Conservation (phyloP, 2,797 vertebrate species). For the Saxicola maurus region DNA sequence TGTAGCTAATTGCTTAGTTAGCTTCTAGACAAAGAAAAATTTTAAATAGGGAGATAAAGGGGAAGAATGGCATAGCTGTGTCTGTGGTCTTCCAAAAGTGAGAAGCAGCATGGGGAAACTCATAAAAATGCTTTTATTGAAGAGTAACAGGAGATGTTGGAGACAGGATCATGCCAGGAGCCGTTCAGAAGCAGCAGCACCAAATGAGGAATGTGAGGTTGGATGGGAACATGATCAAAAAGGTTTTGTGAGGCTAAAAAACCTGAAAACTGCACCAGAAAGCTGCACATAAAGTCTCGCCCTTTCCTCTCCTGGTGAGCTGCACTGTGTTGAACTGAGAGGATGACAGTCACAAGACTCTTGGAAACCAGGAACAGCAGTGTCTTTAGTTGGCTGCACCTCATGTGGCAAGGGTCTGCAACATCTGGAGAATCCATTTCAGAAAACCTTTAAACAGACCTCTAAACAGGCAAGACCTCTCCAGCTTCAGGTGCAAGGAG, state of each 20-base stretch:
- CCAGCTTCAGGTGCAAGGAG: neutral
- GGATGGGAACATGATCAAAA: neutral
- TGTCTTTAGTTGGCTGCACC: neutral
- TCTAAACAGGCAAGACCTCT: neutral
- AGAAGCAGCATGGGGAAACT: neutral
- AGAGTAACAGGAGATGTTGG: neutral
- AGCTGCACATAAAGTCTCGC: fast-evolving
- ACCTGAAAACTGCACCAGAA: neutral
- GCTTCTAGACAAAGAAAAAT: neutral
- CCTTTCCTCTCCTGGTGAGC: neutral
- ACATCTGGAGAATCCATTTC: neutral
- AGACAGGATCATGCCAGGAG: fast-evolving
- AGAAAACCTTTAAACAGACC: neutral
- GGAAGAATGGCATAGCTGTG: neutral
- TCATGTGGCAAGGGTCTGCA: fast-evolving
- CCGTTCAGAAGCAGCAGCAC: neutral
- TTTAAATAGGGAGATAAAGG: neutral
- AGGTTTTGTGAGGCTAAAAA: neutral
- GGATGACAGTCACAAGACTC: neutral
- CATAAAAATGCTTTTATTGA: fast-evolving
- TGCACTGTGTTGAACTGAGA: neutral
- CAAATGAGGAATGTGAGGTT: neutral
- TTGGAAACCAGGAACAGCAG: neutral
- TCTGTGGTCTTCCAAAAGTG: neutral
- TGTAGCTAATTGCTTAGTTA: neutral